These are phyloP conservation scores for Drosophila truncata DNA, from an alignment of 1,140 invertebrate species.

Conservation along the genomic window DNA sequence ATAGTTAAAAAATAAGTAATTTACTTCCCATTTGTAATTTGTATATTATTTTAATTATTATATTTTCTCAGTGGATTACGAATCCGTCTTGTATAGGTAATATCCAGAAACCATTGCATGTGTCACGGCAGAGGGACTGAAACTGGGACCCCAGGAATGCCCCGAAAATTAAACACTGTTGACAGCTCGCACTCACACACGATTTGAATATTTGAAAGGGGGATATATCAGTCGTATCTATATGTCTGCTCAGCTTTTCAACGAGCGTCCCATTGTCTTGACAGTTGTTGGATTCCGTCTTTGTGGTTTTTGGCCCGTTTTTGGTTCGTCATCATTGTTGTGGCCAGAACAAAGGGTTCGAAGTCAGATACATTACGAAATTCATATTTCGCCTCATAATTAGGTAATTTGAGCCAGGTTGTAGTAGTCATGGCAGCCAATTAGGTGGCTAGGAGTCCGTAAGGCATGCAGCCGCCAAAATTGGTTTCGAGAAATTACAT, in stretches of 20 bases:
- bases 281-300: conserved; percentile 58
- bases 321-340: conserved; percentile 47
- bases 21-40: too few relatives aligned
- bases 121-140: conserved; percentile 47
- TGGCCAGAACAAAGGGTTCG: conserved; percentile 59
- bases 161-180: conserved; percentile 79
- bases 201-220: conserved; percentile 70
- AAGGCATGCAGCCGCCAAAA: conserved; percentile 7
- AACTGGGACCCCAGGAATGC: conserved; percentile 15
- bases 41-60: too few relatives aligned
- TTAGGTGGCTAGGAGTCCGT: conserved; percentile 45
- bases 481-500: conserved; percentile 35
- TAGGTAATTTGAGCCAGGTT: conserved; percentile 73
- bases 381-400: conserved; percentile 65
- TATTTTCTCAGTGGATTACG: not conserved
- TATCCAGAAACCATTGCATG: conserved; percentile 59
- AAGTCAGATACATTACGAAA: conserved; percentile 10
- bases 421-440: conserved; percentile 48
- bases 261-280: conserved; percentile 63
- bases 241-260: conserved; percentile 54
- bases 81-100: conserved; percentile 25
- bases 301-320: conserved; percentile 28
- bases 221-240: conserved; percentile 26
- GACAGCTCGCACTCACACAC: conserved; percentile 78
- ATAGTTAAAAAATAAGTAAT: too few relatives aligned